These are phyloP conservation scores for Macrotis lagotis DNA, from an alignment of 2,113 vertebrate species.

Conservation along the genomic window DNA sequence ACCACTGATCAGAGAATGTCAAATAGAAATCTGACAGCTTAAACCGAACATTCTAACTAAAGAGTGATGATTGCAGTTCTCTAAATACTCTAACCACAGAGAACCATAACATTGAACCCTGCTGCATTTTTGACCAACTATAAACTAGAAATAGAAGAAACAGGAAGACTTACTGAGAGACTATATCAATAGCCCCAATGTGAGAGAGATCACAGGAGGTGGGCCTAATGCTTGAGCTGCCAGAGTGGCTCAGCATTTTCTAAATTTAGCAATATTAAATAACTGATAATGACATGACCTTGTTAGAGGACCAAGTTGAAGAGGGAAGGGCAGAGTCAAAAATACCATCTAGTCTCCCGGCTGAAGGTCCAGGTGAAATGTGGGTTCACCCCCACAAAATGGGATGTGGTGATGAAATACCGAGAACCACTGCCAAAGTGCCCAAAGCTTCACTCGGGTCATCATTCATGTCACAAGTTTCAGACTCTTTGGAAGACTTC, in stretches of 20 bases:
- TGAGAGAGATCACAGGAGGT: constrained; percentile 52
- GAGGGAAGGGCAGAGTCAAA: constrained; percentile 58
- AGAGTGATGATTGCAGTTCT: neutral
- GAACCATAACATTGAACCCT: constrained; percentile 42
- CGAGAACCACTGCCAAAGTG: constrained; percentile 17
- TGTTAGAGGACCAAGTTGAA: constrained; percentile 61
- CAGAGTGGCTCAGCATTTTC: constrained; percentile 51
- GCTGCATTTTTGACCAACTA: constrained; percentile 15
- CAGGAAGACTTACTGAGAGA: neutral
- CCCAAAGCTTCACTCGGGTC: constrained; percentile 6
- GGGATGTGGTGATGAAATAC: constrained; percentile 24
- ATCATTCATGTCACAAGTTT: neutral
- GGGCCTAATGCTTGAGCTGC: constrained; percentile 42
- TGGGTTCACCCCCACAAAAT: constrained; percentile 35
- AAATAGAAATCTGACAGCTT: neutral
- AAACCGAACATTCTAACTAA: neutral
- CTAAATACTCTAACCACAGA: constrained; percentile 32
- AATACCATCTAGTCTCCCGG: constrained; percentile 56
- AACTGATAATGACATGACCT: constrained; percentile 71
- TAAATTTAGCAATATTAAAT: constrained; percentile 79
- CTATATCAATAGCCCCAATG: constrained; percentile 51
- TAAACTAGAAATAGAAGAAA: constrained; percentile 49
- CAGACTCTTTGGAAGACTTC: constrained; percentile 15
- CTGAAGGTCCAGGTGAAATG: constrained; percentile 60
- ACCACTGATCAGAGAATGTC: neutral